Evolutionary conservation across 2,113 vertebrate genomes (phyloP).

Genomic region (Tricholaema leucomelas): DNA sequence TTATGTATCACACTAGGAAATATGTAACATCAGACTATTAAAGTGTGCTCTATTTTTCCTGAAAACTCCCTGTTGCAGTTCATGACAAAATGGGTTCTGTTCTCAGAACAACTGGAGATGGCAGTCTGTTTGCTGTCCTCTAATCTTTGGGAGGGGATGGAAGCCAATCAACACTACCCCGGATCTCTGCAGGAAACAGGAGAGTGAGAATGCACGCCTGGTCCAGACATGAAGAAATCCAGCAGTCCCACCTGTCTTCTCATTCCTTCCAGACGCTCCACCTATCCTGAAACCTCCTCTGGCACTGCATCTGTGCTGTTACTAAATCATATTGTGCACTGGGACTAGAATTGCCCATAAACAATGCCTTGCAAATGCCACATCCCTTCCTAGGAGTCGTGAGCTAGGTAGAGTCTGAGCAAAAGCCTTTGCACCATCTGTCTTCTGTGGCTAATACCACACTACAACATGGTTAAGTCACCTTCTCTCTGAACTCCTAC

Average conservation of each 20-base stretch:
- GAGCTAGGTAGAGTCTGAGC: neutral
- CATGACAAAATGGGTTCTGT: neutral
- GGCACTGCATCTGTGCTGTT: neutral
- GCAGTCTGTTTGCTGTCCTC: neutral
- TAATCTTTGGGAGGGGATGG: neutral
- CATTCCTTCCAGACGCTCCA: neutral
- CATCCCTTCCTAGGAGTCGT: neutral
- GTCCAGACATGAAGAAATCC: neutral
- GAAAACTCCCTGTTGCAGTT: neutral
- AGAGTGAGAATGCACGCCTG: neutral
- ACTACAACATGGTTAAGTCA: neutral
- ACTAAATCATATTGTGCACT: fast-evolving
- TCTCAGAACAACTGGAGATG: neutral
- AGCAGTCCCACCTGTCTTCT: fast-evolving
- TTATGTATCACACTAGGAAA: neutral
- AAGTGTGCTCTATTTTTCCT: neutral
- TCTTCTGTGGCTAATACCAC: neutral
- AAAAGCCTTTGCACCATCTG: neutral
- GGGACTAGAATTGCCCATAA: neutral
- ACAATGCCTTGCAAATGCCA: neutral
- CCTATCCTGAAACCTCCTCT: neutral
- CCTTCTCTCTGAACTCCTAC: neutral
- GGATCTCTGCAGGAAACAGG: neutral
- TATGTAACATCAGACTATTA: neutral
- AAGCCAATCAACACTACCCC: neutral